These are phyloP conservation scores for Megaceryle maxima DNA, from an alignment of 2,113 vertebrate species.

Conservation along the genomic window DNA sequence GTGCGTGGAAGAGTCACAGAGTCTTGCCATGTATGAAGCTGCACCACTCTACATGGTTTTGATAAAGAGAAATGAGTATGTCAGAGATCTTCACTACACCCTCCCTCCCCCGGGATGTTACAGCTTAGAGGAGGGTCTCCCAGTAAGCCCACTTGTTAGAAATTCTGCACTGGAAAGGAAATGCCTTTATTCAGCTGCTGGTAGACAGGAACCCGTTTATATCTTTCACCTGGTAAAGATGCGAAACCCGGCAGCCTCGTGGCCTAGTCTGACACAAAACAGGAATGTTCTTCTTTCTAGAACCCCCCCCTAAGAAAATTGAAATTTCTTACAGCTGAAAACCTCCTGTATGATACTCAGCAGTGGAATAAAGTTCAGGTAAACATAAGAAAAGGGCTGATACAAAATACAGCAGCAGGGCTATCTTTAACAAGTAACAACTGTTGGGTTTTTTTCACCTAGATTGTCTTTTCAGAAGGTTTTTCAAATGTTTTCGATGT, in stretches of 20 bases:
- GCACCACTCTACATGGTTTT: not conserved
- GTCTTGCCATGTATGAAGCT: not conserved
- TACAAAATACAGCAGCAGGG: not conserved
- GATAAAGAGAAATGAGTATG: not conserved
- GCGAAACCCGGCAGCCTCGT: not conserved
- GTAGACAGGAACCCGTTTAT: not conserved
- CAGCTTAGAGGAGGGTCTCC: not conserved
- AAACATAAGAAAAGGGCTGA: not conserved
- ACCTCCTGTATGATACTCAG: not conserved
- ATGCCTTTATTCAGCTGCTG: not conserved
- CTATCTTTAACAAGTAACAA: not conserved
- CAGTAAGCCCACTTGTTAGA: not conserved
- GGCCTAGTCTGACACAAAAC: not conserved
- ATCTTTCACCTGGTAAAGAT: not conserved
- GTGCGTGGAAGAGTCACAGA: not conserved
- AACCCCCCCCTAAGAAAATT: not conserved
- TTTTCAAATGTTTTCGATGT: not conserved
- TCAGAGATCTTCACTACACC: not conserved
- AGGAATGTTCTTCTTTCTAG: not conserved
- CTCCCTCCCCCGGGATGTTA: not conserved
- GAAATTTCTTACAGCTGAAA: not conserved
- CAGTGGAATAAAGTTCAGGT: not conserved
- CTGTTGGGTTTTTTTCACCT: not conserved
- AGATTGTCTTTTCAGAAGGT: not conserved
- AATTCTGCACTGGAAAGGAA: not conserved